Percentiles rank a stretch among this genome's conserved stretches.
phyloP scores from a whole-genome alignment of 2,888 invertebrate genomes.

The Cephus runcator region DNA sequence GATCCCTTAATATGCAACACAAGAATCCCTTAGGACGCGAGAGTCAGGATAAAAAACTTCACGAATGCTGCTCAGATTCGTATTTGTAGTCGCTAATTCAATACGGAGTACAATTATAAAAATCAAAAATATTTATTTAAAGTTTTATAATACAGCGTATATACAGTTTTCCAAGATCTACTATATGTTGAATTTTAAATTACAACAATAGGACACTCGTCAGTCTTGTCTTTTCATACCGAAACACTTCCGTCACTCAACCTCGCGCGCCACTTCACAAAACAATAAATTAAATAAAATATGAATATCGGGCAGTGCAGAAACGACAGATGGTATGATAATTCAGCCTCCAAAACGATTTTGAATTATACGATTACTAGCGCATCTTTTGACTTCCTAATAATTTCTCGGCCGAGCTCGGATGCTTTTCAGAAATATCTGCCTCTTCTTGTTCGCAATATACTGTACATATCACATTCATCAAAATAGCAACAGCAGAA shows the following conservation, averaged over 20 bases:
- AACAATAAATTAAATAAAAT: constrained; percentile 1
- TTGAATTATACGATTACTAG: too few relatives aligned
- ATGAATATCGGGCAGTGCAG: not conserved
- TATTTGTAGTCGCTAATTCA: too few relatives aligned
- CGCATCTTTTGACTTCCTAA: too few relatives aligned
- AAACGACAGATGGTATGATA: too few relatives aligned
- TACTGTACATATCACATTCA: constrained; percentile 11
- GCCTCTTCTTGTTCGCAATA: not conserved
- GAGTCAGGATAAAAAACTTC: too few relatives aligned
- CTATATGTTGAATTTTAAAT: constrained; percentile 26
- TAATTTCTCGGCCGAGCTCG: too few relatives aligned
- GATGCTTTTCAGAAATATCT: too few relatives aligned
- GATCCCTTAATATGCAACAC: too few relatives aligned
- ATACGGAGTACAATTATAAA: constrained; percentile 41
- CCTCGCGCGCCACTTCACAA: not conserved
- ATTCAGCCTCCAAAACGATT: too few relatives aligned
- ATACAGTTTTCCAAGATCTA: constrained; percentile 42
- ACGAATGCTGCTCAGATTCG: too few relatives aligned
- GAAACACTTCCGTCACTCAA: not conserved
- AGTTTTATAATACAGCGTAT: constrained; percentile 54
- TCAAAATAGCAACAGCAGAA: not conserved
- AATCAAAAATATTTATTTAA: constrained; percentile 63
- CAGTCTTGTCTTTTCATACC: constrained; percentile 48
- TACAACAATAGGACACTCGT: constrained; percentile 33
- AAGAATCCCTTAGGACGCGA: too few relatives aligned